These are phyloP conservation scores for Pitangus sulphuratus DNA, from an alignment of 2,797 vertebrate genomes.

Conservation along the genomic window DNA sequence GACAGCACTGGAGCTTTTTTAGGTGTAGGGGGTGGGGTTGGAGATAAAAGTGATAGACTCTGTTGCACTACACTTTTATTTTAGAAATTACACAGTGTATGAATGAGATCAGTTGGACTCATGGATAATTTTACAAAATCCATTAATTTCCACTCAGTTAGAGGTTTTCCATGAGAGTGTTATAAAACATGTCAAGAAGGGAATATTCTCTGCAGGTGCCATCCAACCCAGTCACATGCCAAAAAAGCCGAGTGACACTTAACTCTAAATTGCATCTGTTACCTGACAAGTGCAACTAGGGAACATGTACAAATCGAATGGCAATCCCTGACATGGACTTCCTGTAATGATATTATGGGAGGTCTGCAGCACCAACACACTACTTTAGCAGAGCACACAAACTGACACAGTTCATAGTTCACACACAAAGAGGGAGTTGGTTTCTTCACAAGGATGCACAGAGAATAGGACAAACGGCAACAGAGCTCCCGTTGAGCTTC, in stretches of 20 bases:
- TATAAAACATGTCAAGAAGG: not conserved
- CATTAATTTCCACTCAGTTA: not conserved
- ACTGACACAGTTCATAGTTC: not conserved
- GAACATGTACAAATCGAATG: not conserved
- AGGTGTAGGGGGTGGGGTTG: accelerated
- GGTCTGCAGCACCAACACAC: not conserved
- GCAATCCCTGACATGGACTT: not conserved
- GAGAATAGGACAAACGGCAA: not conserved
- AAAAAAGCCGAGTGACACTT: not conserved
- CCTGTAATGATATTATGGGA: not conserved
- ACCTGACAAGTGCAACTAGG: not conserved
- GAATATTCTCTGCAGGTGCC: not conserved
- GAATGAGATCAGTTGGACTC: not conserved
- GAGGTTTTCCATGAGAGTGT: not conserved
- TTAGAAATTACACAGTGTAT: not conserved
- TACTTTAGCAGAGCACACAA: not conserved
- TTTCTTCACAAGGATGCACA: not conserved
- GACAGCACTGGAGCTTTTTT: not conserved
- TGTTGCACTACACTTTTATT: not conserved
- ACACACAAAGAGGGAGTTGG: not conserved
- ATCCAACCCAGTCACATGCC: not conserved
- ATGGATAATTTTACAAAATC: not conserved
- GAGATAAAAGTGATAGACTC: not conserved
- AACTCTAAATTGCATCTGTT: not conserved
- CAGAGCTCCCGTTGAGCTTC: not conserved